These are phyloP conservation scores for Pterobdella sp. DNA, from an alignment of 2,888 invertebrate genomes.

Conservation along the genomic window DNA sequence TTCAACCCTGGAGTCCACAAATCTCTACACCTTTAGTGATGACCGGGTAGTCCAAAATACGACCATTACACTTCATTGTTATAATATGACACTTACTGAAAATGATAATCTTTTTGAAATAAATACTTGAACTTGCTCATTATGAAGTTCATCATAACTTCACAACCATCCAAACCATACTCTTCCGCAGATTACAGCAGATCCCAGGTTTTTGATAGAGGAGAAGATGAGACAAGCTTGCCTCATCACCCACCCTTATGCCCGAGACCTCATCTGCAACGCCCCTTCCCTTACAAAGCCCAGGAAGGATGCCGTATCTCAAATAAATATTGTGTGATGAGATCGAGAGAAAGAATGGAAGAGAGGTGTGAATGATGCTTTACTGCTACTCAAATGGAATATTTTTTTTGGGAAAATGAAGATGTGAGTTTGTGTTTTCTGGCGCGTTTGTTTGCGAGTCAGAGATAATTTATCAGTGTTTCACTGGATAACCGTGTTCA, in stretches of 20 bases:
- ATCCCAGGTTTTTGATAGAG: conserved; percentile 48
- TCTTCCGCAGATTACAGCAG: conserved; percentile 43
- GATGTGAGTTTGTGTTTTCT: too few species aligned
- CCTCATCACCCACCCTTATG: conserved; percentile 45
- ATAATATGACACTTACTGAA: background rate
- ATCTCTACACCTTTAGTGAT: background rate
- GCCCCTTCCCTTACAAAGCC: conserved; percentile 43
- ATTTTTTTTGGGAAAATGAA: too few species aligned
- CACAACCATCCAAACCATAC: background rate
- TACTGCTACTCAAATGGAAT: too few species aligned
- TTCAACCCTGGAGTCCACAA: background rate
- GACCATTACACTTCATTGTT: background rate
- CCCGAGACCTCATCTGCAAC: conserved; percentile 42
- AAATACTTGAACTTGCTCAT: background rate
- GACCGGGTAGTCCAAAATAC: background rate
- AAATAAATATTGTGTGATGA: conserved; percentile 35
- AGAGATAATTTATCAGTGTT: too few species aligned
- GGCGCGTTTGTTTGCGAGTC: too few species aligned
- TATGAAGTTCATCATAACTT: background rate
- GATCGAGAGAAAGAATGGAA: conserved; percentile 40
- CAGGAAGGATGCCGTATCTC: conserved; percentile 46
- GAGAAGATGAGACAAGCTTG: conserved; percentile 46
- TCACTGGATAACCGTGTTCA: too few species aligned
- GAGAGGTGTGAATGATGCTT: too few species aligned
- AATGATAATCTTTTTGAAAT: background rate